Conservation (phyloP, 1,140 invertebrate genomes). For the Ptiloglossa arizonensis region DNA sequence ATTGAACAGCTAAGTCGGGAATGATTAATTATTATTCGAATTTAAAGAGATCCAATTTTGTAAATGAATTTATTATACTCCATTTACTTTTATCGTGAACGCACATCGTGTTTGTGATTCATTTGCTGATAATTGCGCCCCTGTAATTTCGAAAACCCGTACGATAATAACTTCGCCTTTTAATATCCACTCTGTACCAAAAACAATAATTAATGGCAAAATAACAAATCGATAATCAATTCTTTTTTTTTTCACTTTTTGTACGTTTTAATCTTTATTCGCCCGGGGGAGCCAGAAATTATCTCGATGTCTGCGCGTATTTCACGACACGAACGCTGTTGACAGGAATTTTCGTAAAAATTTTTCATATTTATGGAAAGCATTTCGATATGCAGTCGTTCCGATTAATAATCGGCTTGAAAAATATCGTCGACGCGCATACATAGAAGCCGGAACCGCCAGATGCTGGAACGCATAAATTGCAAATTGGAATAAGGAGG, state of each 20-base stretch:
- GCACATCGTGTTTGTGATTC: not conserved
- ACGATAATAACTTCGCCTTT: not conserved
- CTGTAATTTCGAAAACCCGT: not conserved
- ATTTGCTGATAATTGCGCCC: not conserved
- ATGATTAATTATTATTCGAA: too few species aligned
- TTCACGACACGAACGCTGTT: too few species aligned
- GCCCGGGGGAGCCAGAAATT: too few species aligned
- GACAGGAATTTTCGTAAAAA: not conserved
- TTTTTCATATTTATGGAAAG: not conserved
- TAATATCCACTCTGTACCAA: not conserved
- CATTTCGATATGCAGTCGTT: not conserved
- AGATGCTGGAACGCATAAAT: slow-evolving; percentile 30
- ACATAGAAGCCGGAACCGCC: not conserved
- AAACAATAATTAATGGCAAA: not conserved
- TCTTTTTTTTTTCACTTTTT: too few species aligned
- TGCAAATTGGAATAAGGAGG: slow-evolving; percentile 32
- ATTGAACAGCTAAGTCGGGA: too few species aligned
- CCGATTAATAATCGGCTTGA: slow-evolving; percentile 1
- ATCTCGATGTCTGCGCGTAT: not conserved
- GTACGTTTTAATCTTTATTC: too few species aligned
- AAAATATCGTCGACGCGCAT: not conserved
- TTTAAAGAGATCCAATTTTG: too few species aligned
- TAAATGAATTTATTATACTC: too few species aligned
- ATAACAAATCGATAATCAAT: not conserved
- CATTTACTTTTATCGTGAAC: not conserved